Evolutionary conservation across 2,888 invertebrate genomes (phyloP), one percentile per base, ranked within the genome.

Genomic region (Zhuqinia jingwanae): DNA sequence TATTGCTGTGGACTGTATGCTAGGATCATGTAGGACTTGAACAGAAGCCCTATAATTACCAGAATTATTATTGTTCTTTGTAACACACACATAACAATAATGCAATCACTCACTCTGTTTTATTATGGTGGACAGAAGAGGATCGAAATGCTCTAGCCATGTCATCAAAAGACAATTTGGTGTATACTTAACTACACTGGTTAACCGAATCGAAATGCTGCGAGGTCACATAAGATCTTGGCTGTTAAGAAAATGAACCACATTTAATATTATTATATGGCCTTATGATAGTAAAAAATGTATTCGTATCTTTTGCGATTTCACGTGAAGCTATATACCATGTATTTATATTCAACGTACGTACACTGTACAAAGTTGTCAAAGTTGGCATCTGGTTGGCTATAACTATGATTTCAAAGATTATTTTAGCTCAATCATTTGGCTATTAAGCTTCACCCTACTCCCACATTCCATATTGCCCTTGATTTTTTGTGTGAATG

Each of bases 21-120:
- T 50, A 83, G 75, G 42, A 60, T 65, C 76, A 65, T 65, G 76
- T 77, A 50, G 83, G 83, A 83, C 76, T 53, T 83, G 83, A 65
- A 83, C 83, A 53, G 83, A 83, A 83, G 83, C 83, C 81, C 83
- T 77, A 83, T 83, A 83, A 83, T 83, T 77, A 83, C 27, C 65
- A 22, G 53, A 53, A 83, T 76, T 47, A 76, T 76, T 58, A 83
- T 83, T 83, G 76, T 70, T 70, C 63, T 63, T 58, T 22, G n/a
- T 63, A 63, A 60, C 68, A 27, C 20, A 15, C 79, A n/a, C n/a
- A n/a, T n/a, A n/a, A n/a, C n/a, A 79, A 83, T 76, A 82, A 30
- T 13, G 22, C 30, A 60, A 82, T 75, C 73, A 82, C 60, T 60
- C 75, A 81, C 56, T 22, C 17, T 76, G 58, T 60, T 77, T 77